Evolutionary conservation across 2,888 invertebrate genomes (phyloP).

Genomic region (Gymnocheta viridis): DNA sequence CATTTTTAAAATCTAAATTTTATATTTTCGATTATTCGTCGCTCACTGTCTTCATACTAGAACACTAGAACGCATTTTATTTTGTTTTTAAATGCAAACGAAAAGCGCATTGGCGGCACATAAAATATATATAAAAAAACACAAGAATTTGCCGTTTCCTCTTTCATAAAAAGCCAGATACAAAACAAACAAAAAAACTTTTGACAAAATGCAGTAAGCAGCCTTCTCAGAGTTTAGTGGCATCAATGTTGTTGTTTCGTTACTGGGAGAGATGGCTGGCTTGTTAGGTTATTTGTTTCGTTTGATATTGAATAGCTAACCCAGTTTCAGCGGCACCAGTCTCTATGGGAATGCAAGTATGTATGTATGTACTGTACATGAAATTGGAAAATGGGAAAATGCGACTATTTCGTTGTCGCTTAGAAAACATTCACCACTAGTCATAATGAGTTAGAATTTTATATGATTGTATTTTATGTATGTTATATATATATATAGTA

Average conservation of each 20-base stretch:
- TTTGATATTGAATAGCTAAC: conserved; percentile 67
- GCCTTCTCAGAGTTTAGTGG: conserved; percentile 61
- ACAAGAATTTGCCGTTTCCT: conserved; percentile 62
- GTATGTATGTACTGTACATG: conserved; percentile 17
- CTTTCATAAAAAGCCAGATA: conserved; percentile 43
- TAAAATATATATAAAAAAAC: conserved; percentile 57
- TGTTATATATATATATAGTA: too few relatives aligned
- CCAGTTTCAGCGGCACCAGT: conserved; percentile 66
- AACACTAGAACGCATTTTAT: conserved; percentile 49
- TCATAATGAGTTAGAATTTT: conserved; percentile 61
- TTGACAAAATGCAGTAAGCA: conserved; percentile 61
- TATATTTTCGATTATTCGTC: not conserved
- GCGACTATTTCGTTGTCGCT: conserved; percentile 37
- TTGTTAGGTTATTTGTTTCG: conserved; percentile 47
- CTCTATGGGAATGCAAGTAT: conserved; percentile 41
- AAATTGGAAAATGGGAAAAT: conserved; percentile 38
- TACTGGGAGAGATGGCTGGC: conserved; percentile 31
- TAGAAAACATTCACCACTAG: conserved; percentile 45
- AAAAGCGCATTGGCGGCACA: conserved; percentile 68
- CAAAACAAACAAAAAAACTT: conserved; percentile 39
- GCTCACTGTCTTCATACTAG: conserved; percentile 14
- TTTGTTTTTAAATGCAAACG: conserved; percentile 53
- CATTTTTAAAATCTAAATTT: too few relatives aligned
- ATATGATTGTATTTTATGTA: not conserved
- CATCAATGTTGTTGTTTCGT: conserved; percentile 47